phyloP scores from a whole-genome alignment of 2,888 invertebrate species.

The Himalopsyche anomala region DNA sequence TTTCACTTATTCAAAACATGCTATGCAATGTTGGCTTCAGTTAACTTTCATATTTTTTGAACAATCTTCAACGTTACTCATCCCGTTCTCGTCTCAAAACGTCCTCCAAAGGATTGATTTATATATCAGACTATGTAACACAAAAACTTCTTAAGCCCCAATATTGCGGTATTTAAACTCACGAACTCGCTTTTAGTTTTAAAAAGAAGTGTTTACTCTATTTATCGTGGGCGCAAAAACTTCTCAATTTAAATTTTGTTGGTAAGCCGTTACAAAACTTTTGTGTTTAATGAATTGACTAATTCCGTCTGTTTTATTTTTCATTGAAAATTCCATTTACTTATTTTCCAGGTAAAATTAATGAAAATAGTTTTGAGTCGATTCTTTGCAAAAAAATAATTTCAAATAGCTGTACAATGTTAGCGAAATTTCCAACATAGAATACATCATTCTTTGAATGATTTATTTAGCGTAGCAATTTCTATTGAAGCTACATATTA shows the following conservation, averaged over 20 bases:
- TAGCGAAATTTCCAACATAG: no score
- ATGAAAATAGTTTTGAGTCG: slow-evolving; percentile 22
- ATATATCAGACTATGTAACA: slow-evolving; percentile 24
- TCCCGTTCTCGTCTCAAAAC: background rate
- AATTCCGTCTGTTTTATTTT: slow-evolving; percentile 11
- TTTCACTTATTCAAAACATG: slow-evolving; percentile 32
- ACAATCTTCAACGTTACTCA: background rate
- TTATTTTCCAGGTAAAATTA: slow-evolving; percentile 31
- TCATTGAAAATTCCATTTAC: background rate
- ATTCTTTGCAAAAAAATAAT: background rate
- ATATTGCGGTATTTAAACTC: slow-evolving; percentile 36
- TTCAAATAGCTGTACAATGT: background rate
- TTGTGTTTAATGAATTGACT: slow-evolving; percentile 28
- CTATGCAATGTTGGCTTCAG: background rate
- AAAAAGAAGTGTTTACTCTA: slow-evolving; percentile 35
- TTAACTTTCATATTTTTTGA: slow-evolving; percentile 19
- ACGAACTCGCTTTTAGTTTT: slow-evolving; percentile 8
- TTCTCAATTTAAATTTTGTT: background rate
- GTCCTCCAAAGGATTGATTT: slow-evolving; percentile 43
- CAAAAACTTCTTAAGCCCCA: slow-evolving; percentile 29
- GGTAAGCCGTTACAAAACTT: background rate
- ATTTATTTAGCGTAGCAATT: no score
- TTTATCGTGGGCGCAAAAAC: slow-evolving; percentile 18
- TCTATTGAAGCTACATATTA: no score
- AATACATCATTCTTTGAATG: no score